Conservation (phyloP, 2,113 vertebrate species). For the Neodontobutis hainanensis region DNA sequence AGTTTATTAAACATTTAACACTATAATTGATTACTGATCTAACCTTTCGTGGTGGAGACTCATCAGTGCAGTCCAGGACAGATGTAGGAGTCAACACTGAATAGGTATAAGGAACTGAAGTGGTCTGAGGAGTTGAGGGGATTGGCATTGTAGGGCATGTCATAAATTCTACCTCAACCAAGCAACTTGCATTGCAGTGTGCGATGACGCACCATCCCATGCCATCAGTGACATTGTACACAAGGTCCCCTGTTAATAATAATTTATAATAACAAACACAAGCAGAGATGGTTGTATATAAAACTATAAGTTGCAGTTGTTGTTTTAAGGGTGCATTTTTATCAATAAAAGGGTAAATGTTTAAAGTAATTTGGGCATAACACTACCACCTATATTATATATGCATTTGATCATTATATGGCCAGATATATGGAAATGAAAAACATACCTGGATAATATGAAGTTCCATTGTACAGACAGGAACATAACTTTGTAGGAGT, state of each 20-base stretch:
- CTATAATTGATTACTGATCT: neutral
- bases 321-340: no score
- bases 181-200: conserved; percentile 58
- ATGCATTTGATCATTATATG: no score
- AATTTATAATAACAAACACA: neutral
- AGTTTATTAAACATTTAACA: neutral
- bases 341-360: no score
- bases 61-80: conserved; percentile 50
- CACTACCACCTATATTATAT: no score
- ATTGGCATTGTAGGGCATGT: conserved; percentile 45
- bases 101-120: neutral
- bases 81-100: conserved; percentile 25
- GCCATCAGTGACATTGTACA: conserved; percentile 63
- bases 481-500: conserved; percentile 16
- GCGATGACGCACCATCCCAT: conserved; percentile 48
- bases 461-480: conserved; percentile 41
- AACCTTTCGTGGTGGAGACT: conserved; percentile 70
- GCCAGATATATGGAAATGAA: neutral
- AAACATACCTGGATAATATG: conserved; percentile 38
- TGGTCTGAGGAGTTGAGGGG: conserved; percentile 26
- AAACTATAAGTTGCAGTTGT: no score
- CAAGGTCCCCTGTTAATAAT: conserved; percentile 41
- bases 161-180: neutral
- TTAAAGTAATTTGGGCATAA: no score
- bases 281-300: no score